These are phyloP conservation scores for Drosophila flavopinicola DNA, from an alignment of 2,888 invertebrate genomes.

Conservation along the genomic window DNA sequence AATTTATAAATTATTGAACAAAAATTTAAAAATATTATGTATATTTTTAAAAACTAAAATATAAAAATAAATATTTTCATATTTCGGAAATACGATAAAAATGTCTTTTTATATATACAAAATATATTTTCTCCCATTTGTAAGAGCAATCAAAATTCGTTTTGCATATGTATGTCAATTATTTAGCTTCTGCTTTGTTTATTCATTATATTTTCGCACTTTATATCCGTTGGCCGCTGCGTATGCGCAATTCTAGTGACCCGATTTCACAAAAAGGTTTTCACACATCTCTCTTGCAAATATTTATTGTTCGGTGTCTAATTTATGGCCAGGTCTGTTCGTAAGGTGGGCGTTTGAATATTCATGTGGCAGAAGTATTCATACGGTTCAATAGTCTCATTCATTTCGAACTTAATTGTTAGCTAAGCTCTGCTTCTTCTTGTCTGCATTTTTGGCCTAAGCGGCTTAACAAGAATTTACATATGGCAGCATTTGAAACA, in stretches of 20 bases:
- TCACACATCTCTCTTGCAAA: constrained; percentile 24
- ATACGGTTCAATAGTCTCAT: constrained; percentile 42
- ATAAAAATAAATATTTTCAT: no score
- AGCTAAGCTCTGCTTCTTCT: constrained; percentile 43
- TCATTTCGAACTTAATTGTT: constrained; percentile 40
- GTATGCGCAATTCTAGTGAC: constrained; percentile 72
- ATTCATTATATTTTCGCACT: constrained; percentile 5
- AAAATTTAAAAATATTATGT: no score
- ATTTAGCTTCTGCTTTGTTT: not conserved
- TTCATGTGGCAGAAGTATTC: constrained; percentile 14
- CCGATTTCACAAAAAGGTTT: constrained; percentile 55
- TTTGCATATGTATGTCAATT: no score
- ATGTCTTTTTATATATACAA: no score
- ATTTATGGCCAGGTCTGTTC: constrained; percentile 49
- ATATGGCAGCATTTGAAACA: constrained; percentile 33
- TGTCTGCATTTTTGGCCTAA: constrained; percentile 34
- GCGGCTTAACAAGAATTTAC: constrained; percentile 56
- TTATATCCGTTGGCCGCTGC: constrained; percentile 34
- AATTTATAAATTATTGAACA: no score
- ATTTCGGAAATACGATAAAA: no score
- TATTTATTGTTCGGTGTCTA: constrained; percentile 32
- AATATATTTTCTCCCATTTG: no score
- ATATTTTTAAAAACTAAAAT: no score
- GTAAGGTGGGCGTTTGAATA: constrained; percentile 46
- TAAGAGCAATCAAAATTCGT: not conserved